Evolutionary conservation across 2,113 vertebrate genomes (phyloP).

Genomic region (Cyphomyrus discorhynchus): DNA sequence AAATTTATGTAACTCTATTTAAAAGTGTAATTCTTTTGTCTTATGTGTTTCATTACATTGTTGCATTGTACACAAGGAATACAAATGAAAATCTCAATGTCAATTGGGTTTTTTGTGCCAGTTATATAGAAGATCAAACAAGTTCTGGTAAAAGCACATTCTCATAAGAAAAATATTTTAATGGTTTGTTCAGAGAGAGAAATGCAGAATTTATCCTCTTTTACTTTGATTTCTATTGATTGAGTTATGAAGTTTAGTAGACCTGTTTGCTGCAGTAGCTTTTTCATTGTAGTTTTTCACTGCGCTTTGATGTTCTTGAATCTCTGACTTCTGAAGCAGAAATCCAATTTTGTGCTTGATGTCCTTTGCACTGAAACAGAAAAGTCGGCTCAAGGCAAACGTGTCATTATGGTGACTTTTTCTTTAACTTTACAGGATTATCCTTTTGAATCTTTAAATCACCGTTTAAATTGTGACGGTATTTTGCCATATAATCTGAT

Average conservation of each 20-base stretch:
- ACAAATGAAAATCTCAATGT: neutral
- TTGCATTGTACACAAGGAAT: neutral
- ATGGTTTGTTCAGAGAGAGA: neutral
- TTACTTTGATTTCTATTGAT: neutral
- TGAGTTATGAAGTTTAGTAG: slow-evolving; percentile 27
- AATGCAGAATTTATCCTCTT: neutral
- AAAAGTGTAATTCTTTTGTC: neutral
- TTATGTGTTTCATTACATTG: neutral
- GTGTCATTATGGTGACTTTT: neutral
- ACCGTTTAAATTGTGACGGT: neutral
- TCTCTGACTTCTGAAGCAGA: slow-evolving; percentile 79
- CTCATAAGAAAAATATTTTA: neutral
- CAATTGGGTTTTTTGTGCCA: neutral
- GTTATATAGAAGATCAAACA: neutral
- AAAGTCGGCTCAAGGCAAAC: neutral
- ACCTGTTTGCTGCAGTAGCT: slow-evolving; percentile 64
- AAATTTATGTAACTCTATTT: neutral
- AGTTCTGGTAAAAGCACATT: neutral
- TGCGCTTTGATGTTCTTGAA: slow-evolving; percentile 57
- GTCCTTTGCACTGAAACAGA: slow-evolving; percentile 73
- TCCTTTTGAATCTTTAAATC: neutral
- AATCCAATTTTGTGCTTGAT: slow-evolving; percentile 87
- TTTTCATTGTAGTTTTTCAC: slow-evolving; percentile 63
- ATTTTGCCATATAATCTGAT: neutral
- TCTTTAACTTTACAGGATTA: neutral